Base-by-base conservation (phyloP, 2,797 vertebrate species). In the Sibirionetta formosa region DNA sequence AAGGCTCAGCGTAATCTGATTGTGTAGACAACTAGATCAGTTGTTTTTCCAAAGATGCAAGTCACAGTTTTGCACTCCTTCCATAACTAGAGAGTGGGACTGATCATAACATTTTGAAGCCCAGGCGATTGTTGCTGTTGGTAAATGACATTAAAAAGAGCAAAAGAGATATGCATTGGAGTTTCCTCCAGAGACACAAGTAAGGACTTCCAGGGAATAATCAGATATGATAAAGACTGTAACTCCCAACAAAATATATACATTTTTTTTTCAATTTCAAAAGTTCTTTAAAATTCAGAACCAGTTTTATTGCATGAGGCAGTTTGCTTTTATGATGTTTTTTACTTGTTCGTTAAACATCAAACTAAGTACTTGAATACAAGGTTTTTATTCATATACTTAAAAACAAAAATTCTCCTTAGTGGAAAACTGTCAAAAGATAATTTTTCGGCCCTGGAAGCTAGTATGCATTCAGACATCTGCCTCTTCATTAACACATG, bases 361-460 rank as follows among this genome's bases (percentile, higher is more conserved):
- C 65, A 84, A 33, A 36, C 16, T 69, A 94, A 68, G 23, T 40
- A 63, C 15, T 93, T 82, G 44, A 78, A 81, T 53, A 36, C 6
- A 91, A 68, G 38, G 36, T 7, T 63, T 82, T 77, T 73, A 80
- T 68, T 92, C 48, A 14, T 81, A 7, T 42, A 29, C 79, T 95
- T 97, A 82, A 87, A 76, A 79, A 92, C 42, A 29, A 22, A 53
- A 15, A 63, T 94, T 70, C n/a, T 94, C 22, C 56, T 40, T 38
- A 11, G 8, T 44, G 86, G 82, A 60, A 35, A 92, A 58, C 16
- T 71, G 35, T 64, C 72, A 85, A 33, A 73, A 85, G 53, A 42
- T 26, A 42, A 7, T 33, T 61, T 79, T 93, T 50, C 22, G 82
- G 31, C 17, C 23, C 51, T 61, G 31, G 29, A 53, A 71, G 20